phyloP scores from a whole-genome alignment of 2,113 vertebrate species.

The Apteryx owenii region DNA sequence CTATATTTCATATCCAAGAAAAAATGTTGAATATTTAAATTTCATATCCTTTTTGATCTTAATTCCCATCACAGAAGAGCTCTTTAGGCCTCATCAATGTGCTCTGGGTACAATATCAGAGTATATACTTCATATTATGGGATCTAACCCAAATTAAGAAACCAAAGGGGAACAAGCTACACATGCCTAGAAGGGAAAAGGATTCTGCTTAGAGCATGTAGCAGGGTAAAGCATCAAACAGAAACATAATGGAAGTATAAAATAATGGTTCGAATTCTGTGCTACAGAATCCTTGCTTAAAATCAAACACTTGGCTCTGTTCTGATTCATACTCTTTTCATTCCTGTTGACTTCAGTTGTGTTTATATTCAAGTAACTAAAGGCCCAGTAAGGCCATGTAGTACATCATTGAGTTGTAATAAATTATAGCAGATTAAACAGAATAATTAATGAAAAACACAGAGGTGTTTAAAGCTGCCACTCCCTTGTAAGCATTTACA shows the following conservation, averaged over 20 bases:
- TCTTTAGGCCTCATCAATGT: slow-evolving; percentile 57
- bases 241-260: background rate
- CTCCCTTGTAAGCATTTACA: background rate
- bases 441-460: slow-evolving; percentile 7
- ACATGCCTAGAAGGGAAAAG: slow-evolving; percentile 38
- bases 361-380: slow-evolving; percentile 41
- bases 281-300: background rate
- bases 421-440: slow-evolving; percentile 2
- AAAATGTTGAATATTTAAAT: slow-evolving; percentile 68
- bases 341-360: slow-evolving; percentile 29
- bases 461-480: slow-evolving; percentile 28
- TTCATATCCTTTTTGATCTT: slow-evolving; percentile 69
- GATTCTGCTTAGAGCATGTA: background rate
- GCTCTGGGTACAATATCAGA: slow-evolving; percentile 64
- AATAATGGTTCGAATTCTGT: background rate
- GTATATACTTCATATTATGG: slow-evolving; percentile 46
- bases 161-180: slow-evolving; percentile 44
- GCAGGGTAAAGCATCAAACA: slow-evolving; percentile 42
- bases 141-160: slow-evolving; percentile 68
- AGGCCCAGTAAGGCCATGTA: background rate
- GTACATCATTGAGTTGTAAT: background rate
- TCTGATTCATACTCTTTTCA: slow-evolving; percentile 19
- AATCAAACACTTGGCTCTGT: background rate
- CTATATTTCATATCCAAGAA: slow-evolving; percentile 43
- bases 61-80: slow-evolving; percentile 60